A percentile compares a stretch with the other conserved stretches of the same genome.
These are phyloP conservation scores for Axis porcinus DNA, from an alignment of 2,113 vertebrate genomes.

Conservation along the genomic window DNA sequence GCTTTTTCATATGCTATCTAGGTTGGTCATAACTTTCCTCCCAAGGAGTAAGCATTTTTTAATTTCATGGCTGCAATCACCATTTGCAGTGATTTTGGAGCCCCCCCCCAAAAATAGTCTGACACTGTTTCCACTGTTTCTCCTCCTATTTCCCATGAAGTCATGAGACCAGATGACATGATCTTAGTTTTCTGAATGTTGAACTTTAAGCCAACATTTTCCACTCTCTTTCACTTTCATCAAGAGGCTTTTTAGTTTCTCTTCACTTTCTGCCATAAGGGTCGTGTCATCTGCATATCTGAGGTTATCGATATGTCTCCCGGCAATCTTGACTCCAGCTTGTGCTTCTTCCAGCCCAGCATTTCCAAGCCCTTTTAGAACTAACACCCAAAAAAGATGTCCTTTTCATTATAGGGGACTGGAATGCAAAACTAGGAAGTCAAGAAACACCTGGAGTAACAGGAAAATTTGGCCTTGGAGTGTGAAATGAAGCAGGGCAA, in stretches of 20 bases:
- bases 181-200: not conserved
- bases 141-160: not conserved
- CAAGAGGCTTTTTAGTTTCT: not conserved
- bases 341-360: too few species aligned
- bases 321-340: too few species aligned
- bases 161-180: not conserved
- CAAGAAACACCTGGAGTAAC: too few species aligned
- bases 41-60: not conserved
- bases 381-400: too few species aligned
- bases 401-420: too few species aligned
- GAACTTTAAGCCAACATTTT: not conserved
- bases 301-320: too few species aligned
- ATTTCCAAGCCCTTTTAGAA: too few species aligned
- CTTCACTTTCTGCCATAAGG: too few species aligned
- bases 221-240: not conserved
- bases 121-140: not conserved
- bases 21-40: not conserved
- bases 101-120: fast-evolving
- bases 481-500: too few species aligned
- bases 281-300: too few species aligned
- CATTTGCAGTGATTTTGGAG: not conserved
- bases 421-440: too few species aligned
- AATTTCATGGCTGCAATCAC: not conserved
- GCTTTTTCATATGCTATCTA: not conserved
- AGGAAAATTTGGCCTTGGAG: too few species aligned